Evolutionary conservation across 2,888 invertebrate species (phyloP).

Genomic region (Thera britannica): DNA sequence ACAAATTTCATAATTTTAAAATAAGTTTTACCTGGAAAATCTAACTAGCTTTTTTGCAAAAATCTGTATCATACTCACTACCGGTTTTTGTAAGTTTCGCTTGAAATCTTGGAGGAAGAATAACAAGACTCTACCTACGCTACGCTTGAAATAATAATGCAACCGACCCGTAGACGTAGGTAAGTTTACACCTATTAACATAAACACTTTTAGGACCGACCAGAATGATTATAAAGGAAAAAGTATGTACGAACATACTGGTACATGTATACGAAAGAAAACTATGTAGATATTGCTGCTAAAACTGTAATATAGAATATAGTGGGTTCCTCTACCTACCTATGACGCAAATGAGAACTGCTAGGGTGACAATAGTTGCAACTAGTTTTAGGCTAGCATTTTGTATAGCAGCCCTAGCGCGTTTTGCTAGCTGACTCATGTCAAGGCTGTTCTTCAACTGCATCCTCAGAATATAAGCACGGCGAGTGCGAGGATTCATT

Average conservation of each 20-base stretch:
- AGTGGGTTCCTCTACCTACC: not conserved
- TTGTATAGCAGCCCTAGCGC: conserved; percentile 19
- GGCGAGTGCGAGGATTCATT: conserved; percentile 66
- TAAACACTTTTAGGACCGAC: no score
- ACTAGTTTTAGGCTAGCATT: conserved; percentile 1
- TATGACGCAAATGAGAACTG: not conserved
- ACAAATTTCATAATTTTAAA: no score
- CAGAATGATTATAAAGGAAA: no score
- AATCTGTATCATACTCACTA: not conserved
- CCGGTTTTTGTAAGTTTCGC: not conserved
- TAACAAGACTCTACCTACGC: no score
- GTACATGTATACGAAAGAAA: no score
- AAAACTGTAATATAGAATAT: no score
- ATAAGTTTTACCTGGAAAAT: not conserved
- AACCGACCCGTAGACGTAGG: no score
- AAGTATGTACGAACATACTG: no score
- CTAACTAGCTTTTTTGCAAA: not conserved
- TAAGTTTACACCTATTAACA: no score
- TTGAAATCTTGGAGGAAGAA: no score
- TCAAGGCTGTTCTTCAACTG: conserved; percentile 67
- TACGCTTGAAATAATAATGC: no score
- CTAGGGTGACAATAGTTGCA: conserved; percentile 20
- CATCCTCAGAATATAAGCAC: conserved; percentile 71
- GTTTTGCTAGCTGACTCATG: conserved; percentile 60
- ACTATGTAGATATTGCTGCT: no score